Evolutionary conservation across 2,113 vertebrate species (phyloP).

Genomic region (Thymallus thymallus): DNA sequence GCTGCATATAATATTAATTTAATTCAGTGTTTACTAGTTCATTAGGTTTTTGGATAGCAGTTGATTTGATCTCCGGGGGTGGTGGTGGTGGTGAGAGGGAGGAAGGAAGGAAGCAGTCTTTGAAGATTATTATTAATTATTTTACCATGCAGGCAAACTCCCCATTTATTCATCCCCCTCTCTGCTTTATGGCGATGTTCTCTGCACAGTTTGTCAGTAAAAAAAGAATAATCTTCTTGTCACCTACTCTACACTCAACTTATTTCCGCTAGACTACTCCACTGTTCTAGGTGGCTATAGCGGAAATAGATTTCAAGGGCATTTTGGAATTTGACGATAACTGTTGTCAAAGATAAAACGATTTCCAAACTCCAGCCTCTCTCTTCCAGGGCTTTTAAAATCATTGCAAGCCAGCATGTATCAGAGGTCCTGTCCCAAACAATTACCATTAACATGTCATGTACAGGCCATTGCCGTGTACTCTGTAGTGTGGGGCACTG

Average conservation of each 20-base stretch:
- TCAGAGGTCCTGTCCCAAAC: constrained; percentile 56
- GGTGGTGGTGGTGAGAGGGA: constrained; percentile 24
- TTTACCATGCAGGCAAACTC: background rate
- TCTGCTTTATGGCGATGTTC: background rate
- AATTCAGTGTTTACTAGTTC: constrained; percentile 63
- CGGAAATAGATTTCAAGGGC: constrained; percentile 25
- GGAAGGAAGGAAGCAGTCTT: constrained; percentile 50
- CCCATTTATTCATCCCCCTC: constrained; percentile 40
- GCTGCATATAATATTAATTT: constrained; percentile 65
- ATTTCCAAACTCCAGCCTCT: constrained; percentile 16
- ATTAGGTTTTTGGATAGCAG: constrained; percentile 64
- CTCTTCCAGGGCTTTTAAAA: constrained; percentile 22
- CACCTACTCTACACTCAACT: constrained; percentile 13
- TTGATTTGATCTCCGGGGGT: constrained; percentile 64
- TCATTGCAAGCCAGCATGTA: constrained; percentile 33
- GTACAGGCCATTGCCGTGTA: background rate
- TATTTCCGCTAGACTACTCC: constrained; percentile 25
- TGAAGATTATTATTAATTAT: constrained; percentile 46
- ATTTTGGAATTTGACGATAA: constrained; percentile 31
- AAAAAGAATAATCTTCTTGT: background rate
- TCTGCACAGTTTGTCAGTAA: background rate
- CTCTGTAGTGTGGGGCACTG: constrained; percentile 8
- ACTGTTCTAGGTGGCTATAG: constrained; percentile 8
- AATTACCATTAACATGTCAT: constrained; percentile 62
- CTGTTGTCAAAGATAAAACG: constrained; percentile 29